Percentiles rank a stretch among this genome's conserved stretches.
These are phyloP conservation scores for Dendrophyllia cribrosa DNA, from an alignment of 64 coral and sea anemone species.

Conservation along the genomic window DNA sequence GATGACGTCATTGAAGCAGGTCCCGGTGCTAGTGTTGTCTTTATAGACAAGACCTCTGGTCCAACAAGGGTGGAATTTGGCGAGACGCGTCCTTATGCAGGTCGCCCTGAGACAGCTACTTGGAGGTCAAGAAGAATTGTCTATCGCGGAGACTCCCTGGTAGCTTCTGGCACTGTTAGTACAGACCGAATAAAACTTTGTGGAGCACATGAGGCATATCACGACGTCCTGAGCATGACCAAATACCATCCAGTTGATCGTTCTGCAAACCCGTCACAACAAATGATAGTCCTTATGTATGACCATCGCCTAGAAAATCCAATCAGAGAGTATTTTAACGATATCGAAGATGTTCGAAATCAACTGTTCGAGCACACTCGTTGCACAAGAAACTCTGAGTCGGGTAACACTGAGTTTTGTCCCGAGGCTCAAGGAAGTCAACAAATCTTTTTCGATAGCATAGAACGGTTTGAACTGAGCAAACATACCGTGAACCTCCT, in stretches of 20 bases:
- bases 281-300: slow-evolving; percentile 12
- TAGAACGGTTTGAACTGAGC: slow-evolving; percentile 47
- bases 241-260: not conserved
- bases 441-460: not conserved
- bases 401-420: too few species aligned
- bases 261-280: not conserved
- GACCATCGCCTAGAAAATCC: not conserved
- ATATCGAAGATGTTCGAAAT: not conserved
- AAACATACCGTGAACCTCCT: slow-evolving; percentile 15
- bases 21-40: not conserved
- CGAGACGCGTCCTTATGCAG: too few species aligned
- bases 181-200: not conserved
- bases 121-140: slow-evolving; percentile 42
- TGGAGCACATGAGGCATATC: not conserved
- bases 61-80: too few species aligned
- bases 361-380: not conserved
- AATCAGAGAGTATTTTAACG: not conserved
- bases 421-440: not conserved
- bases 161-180: not conserved
- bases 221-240: slow-evolving; percentile 25
- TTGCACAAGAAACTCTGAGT: too few species aligned
- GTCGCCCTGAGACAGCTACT: not conserved
- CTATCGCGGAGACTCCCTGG: not conserved
- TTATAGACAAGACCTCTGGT: not conserved
- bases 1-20: not conserved